Conservation (phyloP, 2,797 vertebrate genomes). For the Danionella dracula region DNA sequence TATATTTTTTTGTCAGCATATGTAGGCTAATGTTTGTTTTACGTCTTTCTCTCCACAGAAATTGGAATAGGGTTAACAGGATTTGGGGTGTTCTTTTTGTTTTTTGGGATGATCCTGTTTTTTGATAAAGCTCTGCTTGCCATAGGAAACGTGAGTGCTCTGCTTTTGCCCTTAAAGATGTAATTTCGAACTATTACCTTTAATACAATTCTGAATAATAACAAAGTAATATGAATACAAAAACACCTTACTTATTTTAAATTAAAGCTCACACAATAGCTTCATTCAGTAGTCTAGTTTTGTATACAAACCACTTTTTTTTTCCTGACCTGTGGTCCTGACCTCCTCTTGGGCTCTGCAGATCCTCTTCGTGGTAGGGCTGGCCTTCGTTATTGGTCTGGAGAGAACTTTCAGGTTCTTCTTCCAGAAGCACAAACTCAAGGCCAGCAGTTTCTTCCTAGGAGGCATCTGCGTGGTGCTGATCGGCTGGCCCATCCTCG, state of each 20-base stretch:
- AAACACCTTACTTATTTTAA: too few species aligned
- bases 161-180: neutral
- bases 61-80: slow-evolving; percentile 95
- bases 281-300: too few species aligned
- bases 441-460: slow-evolving; percentile 91
- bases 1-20: neutral
- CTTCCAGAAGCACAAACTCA: slow-evolving; percentile 97
- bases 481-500: slow-evolving; percentile 91
- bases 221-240: too few species aligned
- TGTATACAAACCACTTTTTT: too few species aligned
- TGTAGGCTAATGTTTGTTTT: neutral
- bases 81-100: slow-evolving; percentile 95
- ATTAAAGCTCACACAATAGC: too few species aligned
- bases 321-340: neutral
- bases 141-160: slow-evolving; percentile 89
- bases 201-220: too few species aligned
- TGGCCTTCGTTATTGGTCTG: slow-evolving; percentile 91
- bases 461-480: slow-evolving; percentile 90
- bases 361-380: slow-evolving; percentile 92
- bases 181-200: too few species aligned
- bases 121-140: slow-evolving; percentile 96
- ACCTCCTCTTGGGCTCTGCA: slow-evolving; percentile 49
- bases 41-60: slow-evolving; percentile 69
- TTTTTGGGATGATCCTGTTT: slow-evolving; percentile 97
- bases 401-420: slow-evolving; percentile 96